A percentile compares a stretch with the other conserved stretches of the same genome.
Conservation (phyloP, 2,113 vertebrate genomes). For the Cranoglanis bouderius region DNA sequence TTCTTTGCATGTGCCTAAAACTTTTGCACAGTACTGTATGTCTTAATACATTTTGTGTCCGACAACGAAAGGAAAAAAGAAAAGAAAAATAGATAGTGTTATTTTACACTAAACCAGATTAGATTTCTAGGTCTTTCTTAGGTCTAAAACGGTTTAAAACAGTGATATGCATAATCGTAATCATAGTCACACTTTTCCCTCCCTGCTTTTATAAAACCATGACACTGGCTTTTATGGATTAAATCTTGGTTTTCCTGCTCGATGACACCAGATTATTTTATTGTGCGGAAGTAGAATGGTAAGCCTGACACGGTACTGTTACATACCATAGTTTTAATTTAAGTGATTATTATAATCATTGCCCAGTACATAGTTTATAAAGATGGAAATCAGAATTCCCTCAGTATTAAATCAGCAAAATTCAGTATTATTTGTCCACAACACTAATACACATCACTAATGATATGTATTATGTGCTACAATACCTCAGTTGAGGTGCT, state of each 20-base stretch:
- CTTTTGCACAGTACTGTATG: too few species aligned
- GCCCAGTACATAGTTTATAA: not conserved
- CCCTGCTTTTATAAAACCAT: constrained; percentile 31
- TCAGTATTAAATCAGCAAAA: too few species aligned
- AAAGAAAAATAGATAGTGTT: constrained; percentile 46
- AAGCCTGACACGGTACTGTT: not conserved
- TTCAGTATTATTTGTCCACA: not conserved
- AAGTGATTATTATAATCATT: not conserved
- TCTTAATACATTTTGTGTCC: not conserved
- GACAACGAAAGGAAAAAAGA: not conserved
- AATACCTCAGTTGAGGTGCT: not conserved
- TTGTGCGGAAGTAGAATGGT: not conserved
- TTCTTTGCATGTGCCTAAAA: too few species aligned
- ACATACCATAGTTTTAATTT: not conserved
- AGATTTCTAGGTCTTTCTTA: constrained; percentile 68
- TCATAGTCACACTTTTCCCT: constrained; percentile 70
- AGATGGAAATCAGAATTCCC: not conserved
- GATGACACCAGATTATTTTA: constrained; percentile 57
- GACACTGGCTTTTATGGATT: constrained; percentile 70
- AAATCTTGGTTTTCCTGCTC: constrained; percentile 56
- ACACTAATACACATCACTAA: not conserved
- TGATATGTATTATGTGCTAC: not conserved
- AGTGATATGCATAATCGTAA: constrained; percentile 60
- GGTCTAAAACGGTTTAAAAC: constrained; percentile 57
- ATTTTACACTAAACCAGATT: constrained; percentile 75